Evolutionary conservation across 2,797 vertebrate genomes (phyloP).

Genomic region (Heliangelus exortis): DNA sequence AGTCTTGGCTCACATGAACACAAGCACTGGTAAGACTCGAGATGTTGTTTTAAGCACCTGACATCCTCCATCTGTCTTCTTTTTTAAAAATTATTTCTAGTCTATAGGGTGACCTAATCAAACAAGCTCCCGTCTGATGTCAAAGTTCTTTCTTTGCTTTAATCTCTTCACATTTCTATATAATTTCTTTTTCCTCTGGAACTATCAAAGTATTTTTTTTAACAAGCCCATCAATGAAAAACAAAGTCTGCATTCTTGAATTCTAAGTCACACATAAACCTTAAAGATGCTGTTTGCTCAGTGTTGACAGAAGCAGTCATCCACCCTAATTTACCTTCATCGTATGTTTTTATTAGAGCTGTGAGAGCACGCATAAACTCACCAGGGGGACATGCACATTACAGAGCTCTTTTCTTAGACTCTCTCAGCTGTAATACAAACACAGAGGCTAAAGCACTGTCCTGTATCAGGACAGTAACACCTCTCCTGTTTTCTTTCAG

Average conservation of each 20-base stretch:
- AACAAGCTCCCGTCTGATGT: conserved; percentile 65
- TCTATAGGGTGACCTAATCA: conserved; percentile 67
- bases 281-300: conserved; percentile 69
- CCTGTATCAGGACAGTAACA: background rate
- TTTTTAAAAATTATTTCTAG: conserved; percentile 68
- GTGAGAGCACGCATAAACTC: conserved; percentile 68
- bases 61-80: conserved; percentile 56
- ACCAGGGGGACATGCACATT: conserved; percentile 46
- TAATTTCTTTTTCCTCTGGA: conserved; percentile 53
- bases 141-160: conserved; percentile 61
- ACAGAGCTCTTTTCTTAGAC: conserved; percentile 47
- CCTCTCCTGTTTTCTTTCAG: background rate
- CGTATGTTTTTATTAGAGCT: conserved; percentile 73
- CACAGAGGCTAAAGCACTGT: background rate
- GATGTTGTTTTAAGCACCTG: conserved; percentile 62
- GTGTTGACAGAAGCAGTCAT: conserved; percentile 64
- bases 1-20: conserved; percentile 18
- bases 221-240: conserved; percentile 64
- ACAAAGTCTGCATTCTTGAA: conserved; percentile 71
- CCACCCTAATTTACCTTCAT: conserved; percentile 75
- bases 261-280: conserved; percentile 59
- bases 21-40: background rate
- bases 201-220: conserved; percentile 61
- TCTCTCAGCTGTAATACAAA: conserved; percentile 34
- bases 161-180: conserved; percentile 63